phyloP scores from a whole-genome alignment of 2,888 invertebrate genomes.

The Cataglyphis livida region DNA sequence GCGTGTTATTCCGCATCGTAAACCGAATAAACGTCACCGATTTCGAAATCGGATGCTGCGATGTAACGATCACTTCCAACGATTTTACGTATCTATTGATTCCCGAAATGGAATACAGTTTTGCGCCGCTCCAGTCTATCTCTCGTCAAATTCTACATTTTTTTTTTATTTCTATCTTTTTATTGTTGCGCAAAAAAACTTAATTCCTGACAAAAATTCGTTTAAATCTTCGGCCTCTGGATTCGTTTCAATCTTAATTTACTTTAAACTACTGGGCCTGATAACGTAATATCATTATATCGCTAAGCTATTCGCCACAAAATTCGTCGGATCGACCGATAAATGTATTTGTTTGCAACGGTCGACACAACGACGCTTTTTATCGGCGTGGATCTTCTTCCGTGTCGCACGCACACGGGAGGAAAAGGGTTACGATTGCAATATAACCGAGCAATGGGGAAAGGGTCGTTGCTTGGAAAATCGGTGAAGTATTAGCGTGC shows the following conservation, averaged over 20 bases:
- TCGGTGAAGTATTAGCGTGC: slow-evolving; percentile 51
- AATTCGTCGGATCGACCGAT: slow-evolving; percentile 54
- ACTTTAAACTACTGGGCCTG: not conserved
- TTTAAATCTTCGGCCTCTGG: not conserved
- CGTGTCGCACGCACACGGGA: slow-evolving; percentile 47
- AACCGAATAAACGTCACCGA: not conserved
- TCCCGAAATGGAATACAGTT: not conserved
- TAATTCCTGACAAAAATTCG: not conserved
- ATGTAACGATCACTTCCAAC: not conserved
- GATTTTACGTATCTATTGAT: not conserved
- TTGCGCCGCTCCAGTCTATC: not conserved
- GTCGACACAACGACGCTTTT: slow-evolving; percentile 49
- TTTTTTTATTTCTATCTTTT: not conserved
- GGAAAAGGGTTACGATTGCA: slow-evolving; percentile 58
- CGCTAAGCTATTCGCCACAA: slow-evolving; percentile 55
- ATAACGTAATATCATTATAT: slow-evolving; percentile 63
- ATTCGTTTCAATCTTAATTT: slow-evolving; percentile 8
- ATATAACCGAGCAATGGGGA: slow-evolving; percentile 32
- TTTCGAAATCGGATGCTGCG: not conserved
- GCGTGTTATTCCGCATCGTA: slow-evolving; percentile 14
- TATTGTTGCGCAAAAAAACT: not conserved
- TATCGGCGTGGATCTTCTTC: slow-evolving; percentile 59
- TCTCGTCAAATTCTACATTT: not conserved
- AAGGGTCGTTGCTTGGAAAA: slow-evolving; percentile 46
- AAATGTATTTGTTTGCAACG: slow-evolving; percentile 59